Base-by-base conservation (phyloP, 1,140 invertebrate species). In the Eriosoma lanigerum region DNA sequence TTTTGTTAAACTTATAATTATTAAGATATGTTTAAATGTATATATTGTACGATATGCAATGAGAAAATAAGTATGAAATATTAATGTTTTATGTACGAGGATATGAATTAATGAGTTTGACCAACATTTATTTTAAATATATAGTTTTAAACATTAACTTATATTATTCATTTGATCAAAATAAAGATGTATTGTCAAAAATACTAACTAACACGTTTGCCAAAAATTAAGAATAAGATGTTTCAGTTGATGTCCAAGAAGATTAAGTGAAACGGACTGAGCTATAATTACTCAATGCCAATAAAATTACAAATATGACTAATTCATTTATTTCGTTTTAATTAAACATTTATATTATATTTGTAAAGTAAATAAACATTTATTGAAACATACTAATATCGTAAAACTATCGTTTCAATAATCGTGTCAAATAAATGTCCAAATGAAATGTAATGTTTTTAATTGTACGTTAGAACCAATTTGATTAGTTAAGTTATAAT, bases 251-350 rank as follows among this genome's bases (percentile, higher is more conserved):
- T 62, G 29, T n/a, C 19, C 17, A 32, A 62, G 26, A 32, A 62
- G n/a, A 62, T 62, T 19, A 62, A 62, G 24, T n/a, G 17, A 62
- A 26, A 32, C 15, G 15, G 58, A 17, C 19, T 62, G 26, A 9
- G 29, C 29, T 32, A 19, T 38, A 62, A 32, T 62, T 62, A 62
- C 26, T 62, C 60, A 62, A 62, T 29, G 60, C 29, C 60, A 62
- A 15, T n/a, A 26, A 13, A n/a, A 32, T 62, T 32, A 24, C 9
- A 32, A 62, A 62, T 62, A 62, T 62, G 29, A 29, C 29, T 5
- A 29, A 62, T 8, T 32, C 29, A 38, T 62, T 62, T 62, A n/a
- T 62, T 26, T 62, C 17, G n/a, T n/a, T n/a, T n/a, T n/a, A n/a
- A n/a, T n/a, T n/a, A n/a, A n/a, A n/a, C n/a, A n/a, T n/a, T n/a